These are phyloP conservation scores for Bugulina stolonifera DNA, from an alignment of 2,888 invertebrate genomes.

Conservation along the genomic window DNA sequence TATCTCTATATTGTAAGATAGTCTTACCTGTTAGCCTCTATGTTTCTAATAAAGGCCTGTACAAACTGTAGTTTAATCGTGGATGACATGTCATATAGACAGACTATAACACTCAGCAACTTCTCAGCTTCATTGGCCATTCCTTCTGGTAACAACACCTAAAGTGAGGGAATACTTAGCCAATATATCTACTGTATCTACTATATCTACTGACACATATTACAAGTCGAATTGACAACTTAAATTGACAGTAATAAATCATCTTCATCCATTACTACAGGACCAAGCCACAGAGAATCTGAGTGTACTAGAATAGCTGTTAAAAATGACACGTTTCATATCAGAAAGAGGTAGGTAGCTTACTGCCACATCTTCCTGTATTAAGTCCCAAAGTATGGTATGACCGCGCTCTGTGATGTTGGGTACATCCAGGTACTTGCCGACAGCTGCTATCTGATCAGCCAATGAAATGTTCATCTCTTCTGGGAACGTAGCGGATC, in stretches of 20 bases:
- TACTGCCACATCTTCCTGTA: conserved; percentile 64
- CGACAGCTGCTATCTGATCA: neutral
- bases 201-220: too few relatives aligned
- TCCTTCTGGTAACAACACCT: conserved; percentile 81
- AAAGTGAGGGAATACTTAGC: neutral
- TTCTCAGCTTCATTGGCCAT: conserved; percentile 89
- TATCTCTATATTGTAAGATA: too few relatives aligned
- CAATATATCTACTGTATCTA: neutral
- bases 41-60: conserved; percentile 84
- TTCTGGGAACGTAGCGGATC: neutral
- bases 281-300: too few relatives aligned
- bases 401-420: conserved; percentile 66
- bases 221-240: too few relatives aligned
- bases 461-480: neutral
- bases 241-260: too few relatives aligned
- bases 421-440: conserved; percentile 8
- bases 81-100: conserved; percentile 77
- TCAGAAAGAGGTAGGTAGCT: too few relatives aligned
- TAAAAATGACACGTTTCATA: too few relatives aligned
- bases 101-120: conserved; percentile 77
- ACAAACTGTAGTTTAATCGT: conserved; percentile 87
- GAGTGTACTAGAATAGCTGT: too few relatives aligned
- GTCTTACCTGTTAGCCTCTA: conserved; percentile 73
- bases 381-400: conserved; percentile 85
- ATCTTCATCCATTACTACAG: too few relatives aligned